phyloP scores from a whole-genome alignment of 1,140 invertebrate species.

The Lucilia sericata region DNA sequence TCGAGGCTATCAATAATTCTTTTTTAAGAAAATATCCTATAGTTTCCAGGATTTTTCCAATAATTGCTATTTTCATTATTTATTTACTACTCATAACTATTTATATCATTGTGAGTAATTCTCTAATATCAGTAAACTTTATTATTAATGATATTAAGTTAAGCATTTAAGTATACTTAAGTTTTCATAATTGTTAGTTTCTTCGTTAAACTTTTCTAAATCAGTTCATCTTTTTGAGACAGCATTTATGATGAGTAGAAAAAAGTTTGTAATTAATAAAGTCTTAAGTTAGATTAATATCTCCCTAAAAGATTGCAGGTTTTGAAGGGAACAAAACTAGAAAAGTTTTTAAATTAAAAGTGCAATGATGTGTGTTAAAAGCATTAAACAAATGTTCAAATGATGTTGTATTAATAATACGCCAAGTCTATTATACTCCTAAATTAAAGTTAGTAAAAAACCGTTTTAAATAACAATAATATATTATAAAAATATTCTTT shows the following conservation, averaged over 20 bases:
- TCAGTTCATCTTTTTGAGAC: not conserved
- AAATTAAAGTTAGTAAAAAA: too few species aligned
- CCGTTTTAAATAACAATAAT: too few species aligned
- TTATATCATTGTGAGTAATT: not conserved
- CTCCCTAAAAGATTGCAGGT: not conserved
- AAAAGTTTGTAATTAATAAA: conserved; percentile 2
- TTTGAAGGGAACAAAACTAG: not conserved
- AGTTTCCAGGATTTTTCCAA: too few species aligned
- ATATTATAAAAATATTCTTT: not conserved
- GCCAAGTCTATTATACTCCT: too few species aligned
- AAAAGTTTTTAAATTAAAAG: not conserved
- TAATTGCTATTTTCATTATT: not conserved
- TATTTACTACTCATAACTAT: too few species aligned
- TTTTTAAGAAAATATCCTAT: too few species aligned
- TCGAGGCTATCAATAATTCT: too few species aligned
- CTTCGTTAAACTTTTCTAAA: not conserved
- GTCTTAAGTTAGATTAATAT: not conserved
- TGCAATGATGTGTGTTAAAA: not conserved
- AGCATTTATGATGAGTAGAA: not conserved
- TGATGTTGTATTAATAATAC: not conserved
- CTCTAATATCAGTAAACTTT: not conserved
- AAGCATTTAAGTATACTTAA: too few species aligned
- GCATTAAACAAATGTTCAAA: not conserved
- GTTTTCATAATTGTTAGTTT: too few species aligned
- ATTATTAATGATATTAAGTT: not conserved